Evolutionary conservation across 2,888 invertebrate species (phyloP), one percentile per base, ranked within the genome.

Genomic region (Mythimna impura): DNA sequence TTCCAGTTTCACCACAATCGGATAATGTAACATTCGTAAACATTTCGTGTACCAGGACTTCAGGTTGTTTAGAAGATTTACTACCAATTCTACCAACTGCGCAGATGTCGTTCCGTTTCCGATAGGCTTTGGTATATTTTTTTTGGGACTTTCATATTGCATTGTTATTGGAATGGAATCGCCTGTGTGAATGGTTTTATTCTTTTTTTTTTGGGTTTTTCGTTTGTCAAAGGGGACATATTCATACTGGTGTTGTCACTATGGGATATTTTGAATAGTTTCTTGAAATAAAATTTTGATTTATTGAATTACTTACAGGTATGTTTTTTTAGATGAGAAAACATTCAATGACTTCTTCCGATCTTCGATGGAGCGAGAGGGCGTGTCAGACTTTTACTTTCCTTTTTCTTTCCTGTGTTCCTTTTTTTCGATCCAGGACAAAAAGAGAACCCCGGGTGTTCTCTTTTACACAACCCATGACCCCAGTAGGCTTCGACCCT

Each of bases 151-250:
- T 78, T 58, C 64, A 78, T 61, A 65, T 82, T 72, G 78, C 82
- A 72, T 72, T 79, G 66, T 82, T 82, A 79, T 79, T 57, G 66
- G 52, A 72, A 78, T 67, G 54, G 78, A 78, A 79, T 82, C 66
- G 79, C 40, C n/a, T 58, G 66, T 66, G 66, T 47, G 52, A 64
- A 67, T n/a, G 30, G 30, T 70, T 76, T 69, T 25, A 7, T 58
- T 66, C 62, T 75, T 47, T 55, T 43, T 55, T 43, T 47, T 17
- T 6, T 2, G 2, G 2, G 12, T 25, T 43, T 74, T 73, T 25
- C 62, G 22, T 52, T 34, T n/a, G 43, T 9, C 12, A 12, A 7
- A 43, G 0, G 6, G 30, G 7, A 73, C 22, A n/a, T 61, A 61
- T 79, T 50, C 25, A 40, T 55, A 36, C 6, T n/a, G 22, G 17